A percentile compares a stretch with the other conserved stretches of the same genome.
Evolutionary conservation across 2,888 invertebrate genomes (phyloP).

Genomic region (Frankliniella fusca): DNA sequence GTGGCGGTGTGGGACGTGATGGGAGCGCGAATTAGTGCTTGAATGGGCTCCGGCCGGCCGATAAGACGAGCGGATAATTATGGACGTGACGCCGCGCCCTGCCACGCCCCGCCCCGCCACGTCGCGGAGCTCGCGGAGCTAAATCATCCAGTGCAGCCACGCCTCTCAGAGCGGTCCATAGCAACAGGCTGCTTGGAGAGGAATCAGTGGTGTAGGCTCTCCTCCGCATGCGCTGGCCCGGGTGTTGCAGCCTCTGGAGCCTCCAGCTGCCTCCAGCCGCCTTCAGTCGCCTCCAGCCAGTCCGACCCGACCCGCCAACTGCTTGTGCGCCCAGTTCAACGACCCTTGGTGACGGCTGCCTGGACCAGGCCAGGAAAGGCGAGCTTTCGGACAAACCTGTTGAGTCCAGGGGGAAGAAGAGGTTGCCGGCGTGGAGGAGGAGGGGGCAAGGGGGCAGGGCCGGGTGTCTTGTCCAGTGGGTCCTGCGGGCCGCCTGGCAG

Average conservation of each 20-base stretch:
- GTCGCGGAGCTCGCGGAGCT: neutral
- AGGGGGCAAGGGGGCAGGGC: neutral
- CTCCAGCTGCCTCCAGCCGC: too few species aligned
- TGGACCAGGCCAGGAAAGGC: too few species aligned
- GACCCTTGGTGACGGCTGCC: too few species aligned
- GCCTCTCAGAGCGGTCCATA: neutral
- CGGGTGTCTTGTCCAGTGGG: neutral
- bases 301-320: too few species aligned
- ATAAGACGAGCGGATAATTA: neutral
- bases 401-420: neutral
- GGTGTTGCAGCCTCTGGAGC: too few species aligned
- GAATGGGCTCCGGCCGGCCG: neutral
- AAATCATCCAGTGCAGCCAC: neutral
- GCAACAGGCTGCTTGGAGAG: too few species aligned
- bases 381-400: conserved; percentile 1
- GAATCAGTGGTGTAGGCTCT: too few species aligned
- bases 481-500: neutral
- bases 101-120: neutral
- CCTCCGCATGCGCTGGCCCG: too few species aligned
- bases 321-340: too few species aligned
- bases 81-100: neutral
- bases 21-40: neutral
- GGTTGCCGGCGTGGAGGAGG: neutral
- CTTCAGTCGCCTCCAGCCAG: too few species aligned
- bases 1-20: neutral